Conservation (phyloP, 2,797 vertebrate species). For the Acipenser ruthenus region DNA sequence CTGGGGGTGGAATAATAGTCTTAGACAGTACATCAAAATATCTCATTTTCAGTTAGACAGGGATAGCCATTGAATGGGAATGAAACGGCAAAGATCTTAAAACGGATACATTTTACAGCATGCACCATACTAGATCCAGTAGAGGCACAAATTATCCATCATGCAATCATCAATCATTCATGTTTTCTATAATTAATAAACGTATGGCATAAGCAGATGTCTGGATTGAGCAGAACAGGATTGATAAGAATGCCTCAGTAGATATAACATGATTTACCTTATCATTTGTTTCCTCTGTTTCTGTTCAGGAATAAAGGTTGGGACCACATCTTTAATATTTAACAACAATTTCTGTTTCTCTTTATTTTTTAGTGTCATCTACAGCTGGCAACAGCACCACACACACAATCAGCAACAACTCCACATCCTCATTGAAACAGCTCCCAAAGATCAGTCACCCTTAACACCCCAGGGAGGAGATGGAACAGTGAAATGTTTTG, state of each 20-base stretch:
- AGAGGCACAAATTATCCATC: not conserved
- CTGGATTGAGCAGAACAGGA: not conserved
- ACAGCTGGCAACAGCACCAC: too few relatives aligned
- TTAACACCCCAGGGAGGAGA: too few relatives aligned
- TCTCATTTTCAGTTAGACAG: not conserved
- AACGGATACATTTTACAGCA: not conserved
- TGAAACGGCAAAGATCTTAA: not conserved
- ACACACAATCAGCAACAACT: too few relatives aligned
- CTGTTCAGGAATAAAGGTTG: too few relatives aligned
- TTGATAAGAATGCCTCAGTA: conserved; percentile 1
- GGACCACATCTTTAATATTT: too few relatives aligned
- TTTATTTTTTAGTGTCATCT: too few relatives aligned
- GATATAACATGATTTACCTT: not conserved
- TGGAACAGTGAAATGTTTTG: too few relatives aligned
- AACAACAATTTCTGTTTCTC: too few relatives aligned
- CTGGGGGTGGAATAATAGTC: not conserved
- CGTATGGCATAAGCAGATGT: not conserved
- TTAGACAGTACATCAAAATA: not conserved
- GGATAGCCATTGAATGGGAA: not conserved
- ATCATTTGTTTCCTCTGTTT: not conserved
- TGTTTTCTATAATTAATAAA: not conserved
- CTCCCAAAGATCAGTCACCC: too few relatives aligned
- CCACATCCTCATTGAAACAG: too few relatives aligned
- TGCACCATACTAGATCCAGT: not conserved
- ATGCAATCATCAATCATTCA: conserved; percentile 1